phyloP scores from a whole-genome alignment of 2,888 invertebrate species.

The Salticus scenicus region DNA sequence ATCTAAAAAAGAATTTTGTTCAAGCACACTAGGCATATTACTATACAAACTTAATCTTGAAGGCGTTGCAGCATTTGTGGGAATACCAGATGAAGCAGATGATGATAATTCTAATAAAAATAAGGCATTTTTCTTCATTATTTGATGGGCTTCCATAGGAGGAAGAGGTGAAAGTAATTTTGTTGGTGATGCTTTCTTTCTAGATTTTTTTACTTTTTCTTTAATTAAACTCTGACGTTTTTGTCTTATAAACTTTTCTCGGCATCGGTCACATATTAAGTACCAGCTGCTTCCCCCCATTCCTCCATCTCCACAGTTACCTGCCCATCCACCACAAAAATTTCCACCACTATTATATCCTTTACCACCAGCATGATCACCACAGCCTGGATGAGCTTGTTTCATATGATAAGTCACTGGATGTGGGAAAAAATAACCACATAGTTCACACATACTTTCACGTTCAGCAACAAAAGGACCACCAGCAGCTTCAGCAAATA shows the following conservation, averaged over 20 bases:
- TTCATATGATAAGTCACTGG: constrained; percentile 95
- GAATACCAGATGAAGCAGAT: constrained; percentile 77
- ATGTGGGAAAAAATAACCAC: constrained; percentile 80
- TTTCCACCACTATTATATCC: constrained; percentile 94
- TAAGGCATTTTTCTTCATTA: constrained; percentile 94
- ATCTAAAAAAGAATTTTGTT: constrained; percentile 73
- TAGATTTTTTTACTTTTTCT: constrained; percentile 72
- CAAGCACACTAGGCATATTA: constrained; percentile 79
- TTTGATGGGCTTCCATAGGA: constrained; percentile 80
- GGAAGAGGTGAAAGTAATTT: constrained; percentile 75
- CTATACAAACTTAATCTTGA: constrained; percentile 62
- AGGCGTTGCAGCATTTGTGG: constrained; percentile 69
- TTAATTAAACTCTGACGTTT: constrained; percentile 70
- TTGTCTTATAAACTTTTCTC: constrained; percentile 83
- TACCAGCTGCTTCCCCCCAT: constrained; percentile 88
- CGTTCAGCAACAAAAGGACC: constrained; percentile 73
- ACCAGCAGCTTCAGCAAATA: constrained; percentile 73
- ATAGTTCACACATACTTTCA: constrained; percentile 86
- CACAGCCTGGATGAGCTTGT: constrained; percentile 92
- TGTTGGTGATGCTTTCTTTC: constrained; percentile 71
- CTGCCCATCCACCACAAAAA: constrained; percentile 91
- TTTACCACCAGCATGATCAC: constrained; percentile 87
- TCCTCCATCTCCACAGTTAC: constrained; percentile 90
- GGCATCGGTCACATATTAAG: constrained; percentile 91
- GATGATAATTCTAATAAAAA: constrained; percentile 93